phyloP scores from a whole-genome alignment of 2,797 vertebrate genomes.

The Sparidentex hasta region DNA sequence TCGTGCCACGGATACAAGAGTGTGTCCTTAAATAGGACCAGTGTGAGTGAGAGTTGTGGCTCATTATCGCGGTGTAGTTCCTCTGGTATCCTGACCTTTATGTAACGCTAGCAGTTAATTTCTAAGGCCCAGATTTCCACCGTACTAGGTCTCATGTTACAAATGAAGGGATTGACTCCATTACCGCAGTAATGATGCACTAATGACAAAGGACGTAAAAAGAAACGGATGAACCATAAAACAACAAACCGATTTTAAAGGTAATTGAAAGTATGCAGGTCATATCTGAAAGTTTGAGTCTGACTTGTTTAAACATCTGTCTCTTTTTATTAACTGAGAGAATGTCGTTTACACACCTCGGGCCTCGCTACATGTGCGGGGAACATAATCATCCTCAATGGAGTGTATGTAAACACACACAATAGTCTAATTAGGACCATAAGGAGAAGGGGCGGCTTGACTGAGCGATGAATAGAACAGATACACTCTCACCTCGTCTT shows the following conservation, averaged over 20 bases:
- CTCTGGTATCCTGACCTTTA: slow-evolving; percentile 59
- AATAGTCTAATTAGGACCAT: slow-evolving; percentile 71
- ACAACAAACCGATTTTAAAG: slow-evolving; percentile 7
- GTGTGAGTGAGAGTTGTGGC: slow-evolving; percentile 32
- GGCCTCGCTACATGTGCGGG: slow-evolving; percentile 46
- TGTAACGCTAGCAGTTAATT: slow-evolving; percentile 22
- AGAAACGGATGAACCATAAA: slow-evolving; percentile 19
- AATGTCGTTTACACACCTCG: slow-evolving; percentile 58
- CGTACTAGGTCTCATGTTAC: slow-evolving; percentile 38
- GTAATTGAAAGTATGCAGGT: slow-evolving; percentile 27
- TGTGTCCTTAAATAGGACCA: slow-evolving; percentile 50
- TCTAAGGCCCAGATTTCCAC: slow-evolving; percentile 33
- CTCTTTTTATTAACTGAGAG: slow-evolving; percentile 36
- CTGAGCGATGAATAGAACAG: slow-evolving; percentile 59
- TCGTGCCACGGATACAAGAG: slow-evolving; percentile 16
- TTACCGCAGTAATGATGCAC: slow-evolving; percentile 29
- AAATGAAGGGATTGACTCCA: slow-evolving; percentile 47
- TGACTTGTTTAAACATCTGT: slow-evolving; percentile 46
- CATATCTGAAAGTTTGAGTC: slow-evolving; percentile 25
- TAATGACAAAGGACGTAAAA: slow-evolving; percentile 47
- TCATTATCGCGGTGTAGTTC: slow-evolving; percentile 56
- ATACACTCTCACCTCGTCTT: slow-evolving; percentile 80
- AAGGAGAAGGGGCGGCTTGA: slow-evolving; percentile 53
- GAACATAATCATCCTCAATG: slow-evolving; percentile 56
- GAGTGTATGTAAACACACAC: slow-evolving; percentile 72